Percentiles rank a stretch among this genome's conserved stretches.
phyloP scores from a whole-genome alignment of 2,113 vertebrate genomes.

The Phylloscopus trochiloides region DNA sequence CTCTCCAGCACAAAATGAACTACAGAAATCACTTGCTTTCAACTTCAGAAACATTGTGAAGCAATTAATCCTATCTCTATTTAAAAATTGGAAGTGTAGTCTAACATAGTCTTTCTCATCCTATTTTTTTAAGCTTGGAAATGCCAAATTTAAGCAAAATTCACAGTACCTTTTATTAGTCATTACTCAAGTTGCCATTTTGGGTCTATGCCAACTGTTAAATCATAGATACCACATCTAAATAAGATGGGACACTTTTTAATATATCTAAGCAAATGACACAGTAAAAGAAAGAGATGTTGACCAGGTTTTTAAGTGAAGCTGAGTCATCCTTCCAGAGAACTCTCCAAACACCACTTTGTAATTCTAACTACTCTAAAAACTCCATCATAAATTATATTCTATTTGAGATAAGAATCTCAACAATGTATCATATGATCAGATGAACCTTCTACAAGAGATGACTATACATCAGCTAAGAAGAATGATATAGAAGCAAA shows the following conservation, averaged over 20 bases:
- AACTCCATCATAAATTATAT: background rate
- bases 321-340: conserved; percentile 4
- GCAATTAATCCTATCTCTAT: background rate
- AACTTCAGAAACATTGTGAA: background rate
- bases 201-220: background rate
- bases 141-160: background rate
- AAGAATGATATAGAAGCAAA: background rate
- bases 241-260: background rate
- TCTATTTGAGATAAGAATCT: background rate
- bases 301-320: background rate
- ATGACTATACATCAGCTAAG: background rate
- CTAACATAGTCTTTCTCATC: background rate
- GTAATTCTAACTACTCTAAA: background rate
- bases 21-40: background rate
- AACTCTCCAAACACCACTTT: background rate
- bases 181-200: background rate
- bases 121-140: background rate
- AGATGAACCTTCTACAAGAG: background rate
- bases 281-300: background rate
- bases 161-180: background rate
- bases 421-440: background rate
- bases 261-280: background rate
- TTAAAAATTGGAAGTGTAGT: background rate
- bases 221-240: background rate
- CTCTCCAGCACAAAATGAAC: background rate